Base-by-base conservation (phyloP, 2,888 invertebrate species). In the Allolobophora icterica region DNA sequence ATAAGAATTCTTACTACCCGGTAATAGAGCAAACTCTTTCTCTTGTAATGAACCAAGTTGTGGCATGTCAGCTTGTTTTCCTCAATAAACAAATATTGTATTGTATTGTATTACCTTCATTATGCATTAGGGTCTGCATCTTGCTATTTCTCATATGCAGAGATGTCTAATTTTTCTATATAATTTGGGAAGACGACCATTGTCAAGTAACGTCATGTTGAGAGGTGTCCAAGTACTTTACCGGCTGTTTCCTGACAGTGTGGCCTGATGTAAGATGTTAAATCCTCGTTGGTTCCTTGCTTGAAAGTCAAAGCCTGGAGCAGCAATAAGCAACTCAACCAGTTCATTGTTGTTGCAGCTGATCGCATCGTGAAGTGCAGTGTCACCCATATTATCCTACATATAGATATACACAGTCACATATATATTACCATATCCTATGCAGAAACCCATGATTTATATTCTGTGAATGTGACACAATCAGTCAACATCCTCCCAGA, bases 191-290 rank as follows among this genome's bases (percentile, higher is more conserved):
- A 71, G 71, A 30, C 13, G 71, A 71, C n/a, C 13, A 1, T n/a
- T n/a, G 71, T n/a, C 71, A n/a, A 71, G n/a, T n/a, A 71, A 71
- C 71, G 30, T 52, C 52, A 24, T 24, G 21, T 52, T 52, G 21
- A 52, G 52, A 24, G 1, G 24, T 24, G 52, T 24, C 6, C 24
- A n/a, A 71, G 52, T n/a, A 71, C 8, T 71, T 58, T 87, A 87
- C 87, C 87, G 6, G 87, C 87, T 35, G 8, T 87, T 87, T 87
- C 87, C 87, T 35, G 38, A 34, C 17, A 87, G 87, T 87, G 87
- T 87, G 2, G 87, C 87, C 87, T 87, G 87, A 34, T 87, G 87
- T 35, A 87, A 24, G 34, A 34, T 38, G 87, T 87, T 87, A 38
- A 87, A 87, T 21, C 87, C 87, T 34, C 87, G 87, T 24, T 34